Conservation (phyloP, 2,888 invertebrate species). For the Dynastes grantii region DNA sequence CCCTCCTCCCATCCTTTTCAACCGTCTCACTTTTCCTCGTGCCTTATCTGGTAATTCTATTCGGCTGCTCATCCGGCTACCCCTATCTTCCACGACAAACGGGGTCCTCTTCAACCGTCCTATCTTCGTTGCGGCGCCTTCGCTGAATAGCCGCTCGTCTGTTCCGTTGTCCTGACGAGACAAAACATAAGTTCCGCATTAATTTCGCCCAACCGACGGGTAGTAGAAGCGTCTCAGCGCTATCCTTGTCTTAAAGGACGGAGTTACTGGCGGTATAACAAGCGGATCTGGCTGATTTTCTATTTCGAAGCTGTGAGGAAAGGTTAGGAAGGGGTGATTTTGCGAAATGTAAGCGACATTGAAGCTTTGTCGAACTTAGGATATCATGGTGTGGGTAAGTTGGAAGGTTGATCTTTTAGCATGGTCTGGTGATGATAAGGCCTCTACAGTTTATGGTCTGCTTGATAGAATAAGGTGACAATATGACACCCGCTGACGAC, state of each 20-base stretch:
- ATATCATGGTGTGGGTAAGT: background rate
- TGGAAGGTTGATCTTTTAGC: constrained; percentile 8
- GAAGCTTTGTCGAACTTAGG: background rate
- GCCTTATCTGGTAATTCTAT: constrained; percentile 20
- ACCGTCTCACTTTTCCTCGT: too few species aligned
- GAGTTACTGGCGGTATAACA: background rate
- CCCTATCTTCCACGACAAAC: background rate
- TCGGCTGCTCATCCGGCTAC: constrained; percentile 18
- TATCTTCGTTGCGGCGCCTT: background rate
- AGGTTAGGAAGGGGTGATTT: background rate
- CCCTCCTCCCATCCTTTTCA: too few species aligned
- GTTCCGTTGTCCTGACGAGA: background rate
- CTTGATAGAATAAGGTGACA: too few species aligned
- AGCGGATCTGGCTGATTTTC: background rate
- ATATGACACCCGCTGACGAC: too few species aligned
- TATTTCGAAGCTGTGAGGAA: background rate
- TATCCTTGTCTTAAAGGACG: background rate
- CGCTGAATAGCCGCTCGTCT: background rate
- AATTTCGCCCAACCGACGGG: constrained; percentile 5
- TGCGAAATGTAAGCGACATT: background rate
- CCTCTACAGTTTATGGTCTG: background rate
- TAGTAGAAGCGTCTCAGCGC: background rate
- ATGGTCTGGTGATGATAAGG: background rate
- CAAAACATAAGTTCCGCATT: constrained; percentile 27
- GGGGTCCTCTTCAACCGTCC: background rate